Evolutionary conservation across 2,888 invertebrate genomes (phyloP).

Genomic region (Dasysyrphus albostriatus): DNA sequence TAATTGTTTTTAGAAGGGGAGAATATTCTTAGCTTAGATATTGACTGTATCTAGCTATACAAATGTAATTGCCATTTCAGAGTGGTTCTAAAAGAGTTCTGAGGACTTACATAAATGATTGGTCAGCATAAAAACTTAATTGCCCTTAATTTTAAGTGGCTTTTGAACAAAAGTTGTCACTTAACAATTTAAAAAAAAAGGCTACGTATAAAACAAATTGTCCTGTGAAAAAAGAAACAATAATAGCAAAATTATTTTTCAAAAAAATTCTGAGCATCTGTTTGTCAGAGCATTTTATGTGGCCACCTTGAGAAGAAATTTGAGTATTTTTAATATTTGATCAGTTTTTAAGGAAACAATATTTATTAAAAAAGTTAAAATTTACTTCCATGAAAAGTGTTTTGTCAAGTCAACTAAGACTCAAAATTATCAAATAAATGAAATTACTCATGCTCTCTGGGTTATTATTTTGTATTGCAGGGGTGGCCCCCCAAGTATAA

Average conservation of each 20-base stretch:
- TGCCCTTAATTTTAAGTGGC: background rate
- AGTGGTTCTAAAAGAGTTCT: background rate
- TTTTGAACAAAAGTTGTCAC: background rate
- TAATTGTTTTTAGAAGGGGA: background rate
- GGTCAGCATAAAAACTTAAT: slow-evolving; percentile 29
- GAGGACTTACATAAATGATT: background rate
- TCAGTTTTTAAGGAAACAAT: too few relatives aligned
- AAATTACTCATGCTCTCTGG: too few relatives aligned
- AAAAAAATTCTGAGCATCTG: background rate
- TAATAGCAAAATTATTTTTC: too few relatives aligned
- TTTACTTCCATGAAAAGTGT: too few relatives aligned
- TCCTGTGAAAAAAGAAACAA: background rate
- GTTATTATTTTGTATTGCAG: too few relatives aligned
- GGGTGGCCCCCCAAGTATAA: too few relatives aligned
- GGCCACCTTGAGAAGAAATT: too few relatives aligned
- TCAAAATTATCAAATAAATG: too few relatives aligned
- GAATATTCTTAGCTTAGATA: background rate
- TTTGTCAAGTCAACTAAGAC: too few relatives aligned
- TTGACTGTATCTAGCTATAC: background rate
- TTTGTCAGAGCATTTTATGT: background rate
- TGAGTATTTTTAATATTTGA: too few relatives aligned
- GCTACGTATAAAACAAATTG: background rate
- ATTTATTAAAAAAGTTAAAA: too few relatives aligned
- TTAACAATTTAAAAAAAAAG: background rate
- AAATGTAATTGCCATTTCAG: background rate